Evolutionary conservation across 2,797 vertebrate genomes (phyloP), one percentile per base, ranked within the genome.

Genomic region (Gambelia wislizenii): DNA sequence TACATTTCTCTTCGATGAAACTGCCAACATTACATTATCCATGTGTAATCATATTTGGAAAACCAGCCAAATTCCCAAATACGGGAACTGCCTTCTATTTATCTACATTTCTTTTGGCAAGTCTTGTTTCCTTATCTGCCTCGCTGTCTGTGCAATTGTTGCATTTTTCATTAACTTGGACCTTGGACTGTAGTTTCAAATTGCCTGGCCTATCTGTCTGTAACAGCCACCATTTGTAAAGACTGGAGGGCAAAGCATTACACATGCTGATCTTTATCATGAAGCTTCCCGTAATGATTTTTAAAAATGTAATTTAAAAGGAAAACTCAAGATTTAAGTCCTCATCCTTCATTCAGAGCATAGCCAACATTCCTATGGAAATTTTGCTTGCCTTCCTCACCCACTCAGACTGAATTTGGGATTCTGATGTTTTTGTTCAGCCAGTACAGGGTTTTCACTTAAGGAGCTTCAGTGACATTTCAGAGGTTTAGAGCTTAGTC

Each of bases 131-230:
- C 56, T 89, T 36, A 67, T 89, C 56, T 67, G 36, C 70, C 69
- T 54, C 69, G 44, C n/a, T 52, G 76, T 67, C 44, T 89, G 78
- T 82, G n/a, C 10, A 75, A 87, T 82, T 90, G 87, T 54, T 75
- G 84, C 44, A 87, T 56, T 90, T 85, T 39, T 83, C 89, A 91
- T 89, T 84, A 82, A 89, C 83, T 72, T 86, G 47, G 49, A 5
- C 75, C 69, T 81, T 85, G 83, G 75, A 61, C 64, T 16, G 33
- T 83, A 91, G 75, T 49, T 76, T 83, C 83, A 69, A 92, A 88
- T 87, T 94, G 86, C 75, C 49, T 89, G 87, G 76, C 72, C 93
- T 89, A 93, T 86, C 75, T 92, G 44, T 92, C 86, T 89, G 87
- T 91, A 87, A 84, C 81, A 92, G 89, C 90, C 39, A 87, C 76